These are phyloP conservation scores for Perizoma affinitatum DNA, from an alignment of 2,888 invertebrate genomes.

Conservation along the genomic window DNA sequence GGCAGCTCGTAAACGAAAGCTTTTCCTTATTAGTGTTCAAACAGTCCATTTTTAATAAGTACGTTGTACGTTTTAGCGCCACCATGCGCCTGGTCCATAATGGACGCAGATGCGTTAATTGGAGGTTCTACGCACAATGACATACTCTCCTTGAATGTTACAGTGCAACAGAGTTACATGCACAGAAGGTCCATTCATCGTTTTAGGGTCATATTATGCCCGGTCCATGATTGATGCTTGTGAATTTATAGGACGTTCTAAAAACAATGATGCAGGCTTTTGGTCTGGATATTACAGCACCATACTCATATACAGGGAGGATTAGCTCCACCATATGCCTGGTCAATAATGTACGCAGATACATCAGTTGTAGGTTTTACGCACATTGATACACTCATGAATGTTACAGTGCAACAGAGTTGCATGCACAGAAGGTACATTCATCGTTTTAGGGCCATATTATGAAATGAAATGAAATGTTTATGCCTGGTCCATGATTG, in stretches of 20 bases:
- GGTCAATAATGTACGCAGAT: slow-evolving; percentile 45
- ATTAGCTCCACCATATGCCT: slow-evolving; percentile 59
- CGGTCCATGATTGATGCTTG: no score
- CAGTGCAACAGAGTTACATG: slow-evolving; percentile 53
- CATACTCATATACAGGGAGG: slow-evolving; percentile 14
- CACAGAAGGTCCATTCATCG: no score
- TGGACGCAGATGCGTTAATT: slow-evolving; percentile 73
- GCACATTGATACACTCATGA: slow-evolving; percentile 69
- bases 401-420: slow-evolving; percentile 56
- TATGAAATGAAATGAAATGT: no score
- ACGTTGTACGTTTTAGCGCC: slow-evolving; percentile 54
- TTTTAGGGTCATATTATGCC: no score
- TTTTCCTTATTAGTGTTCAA: slow-evolving; percentile 34
- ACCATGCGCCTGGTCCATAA: slow-evolving; percentile 49
- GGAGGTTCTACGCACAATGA: slow-evolving; percentile 72
- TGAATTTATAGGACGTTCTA: no score
- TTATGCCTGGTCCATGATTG: no score
- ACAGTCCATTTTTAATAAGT: slow-evolving; percentile 34
- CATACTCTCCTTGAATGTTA: slow-evolving; percentile 59
- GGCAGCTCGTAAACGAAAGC: slow-evolving; percentile 17
- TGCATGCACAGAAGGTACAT: slow-evolving; percentile 1
- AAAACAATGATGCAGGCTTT: no score
- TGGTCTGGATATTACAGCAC: no score
- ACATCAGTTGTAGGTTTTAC: slow-evolving; percentile 42
- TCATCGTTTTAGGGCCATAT: no score